These are phyloP conservation scores for Polydrusus cervinus DNA, from an alignment of 2,888 invertebrate genomes.

Conservation along the genomic window DNA sequence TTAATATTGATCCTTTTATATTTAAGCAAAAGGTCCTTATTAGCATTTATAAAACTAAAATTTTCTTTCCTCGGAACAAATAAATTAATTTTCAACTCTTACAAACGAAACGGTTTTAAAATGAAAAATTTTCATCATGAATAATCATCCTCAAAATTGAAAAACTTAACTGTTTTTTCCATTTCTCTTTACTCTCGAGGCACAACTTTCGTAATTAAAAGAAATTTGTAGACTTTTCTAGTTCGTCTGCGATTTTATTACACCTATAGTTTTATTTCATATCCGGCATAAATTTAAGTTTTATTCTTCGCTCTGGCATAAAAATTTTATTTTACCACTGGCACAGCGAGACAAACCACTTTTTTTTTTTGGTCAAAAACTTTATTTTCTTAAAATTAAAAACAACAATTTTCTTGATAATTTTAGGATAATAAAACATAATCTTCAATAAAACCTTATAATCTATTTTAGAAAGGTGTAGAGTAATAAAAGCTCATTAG, in stretches of 20 bases:
- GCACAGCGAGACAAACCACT: background rate
- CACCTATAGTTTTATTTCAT: constrained; percentile 9
- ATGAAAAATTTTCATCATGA: constrained; percentile 20
- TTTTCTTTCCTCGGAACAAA: too few relatives aligned
- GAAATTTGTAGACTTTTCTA: constrained; percentile 36
- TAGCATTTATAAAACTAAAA: too few relatives aligned
- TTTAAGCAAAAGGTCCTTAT: too few relatives aligned
- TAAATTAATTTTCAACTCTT: too few relatives aligned
- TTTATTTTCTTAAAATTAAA: background rate
- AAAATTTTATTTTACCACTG: constrained; percentile 14
- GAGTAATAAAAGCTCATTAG: too few relatives aligned
- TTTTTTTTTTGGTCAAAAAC: background rate
- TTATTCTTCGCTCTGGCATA: constrained; percentile 9
- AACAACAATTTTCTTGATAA: too few relatives aligned
- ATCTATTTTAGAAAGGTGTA: too few relatives aligned
- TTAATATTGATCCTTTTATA: too few relatives aligned
- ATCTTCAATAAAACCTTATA: too few relatives aligned
- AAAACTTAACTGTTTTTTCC: constrained; percentile 26
- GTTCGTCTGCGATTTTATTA: constrained; percentile 29
- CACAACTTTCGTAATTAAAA: constrained; percentile 35
- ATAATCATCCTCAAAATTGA: constrained; percentile 13
- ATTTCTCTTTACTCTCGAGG: constrained; percentile 4
- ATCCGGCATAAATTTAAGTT: constrained; percentile 14
- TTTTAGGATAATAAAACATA: too few relatives aligned
- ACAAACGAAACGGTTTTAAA: background rate